A percentile compares a stretch with the other conserved stretches of the same genome.
Conservation (phyloP, 1,140 invertebrate species). For the Parapsyche elsis region DNA sequence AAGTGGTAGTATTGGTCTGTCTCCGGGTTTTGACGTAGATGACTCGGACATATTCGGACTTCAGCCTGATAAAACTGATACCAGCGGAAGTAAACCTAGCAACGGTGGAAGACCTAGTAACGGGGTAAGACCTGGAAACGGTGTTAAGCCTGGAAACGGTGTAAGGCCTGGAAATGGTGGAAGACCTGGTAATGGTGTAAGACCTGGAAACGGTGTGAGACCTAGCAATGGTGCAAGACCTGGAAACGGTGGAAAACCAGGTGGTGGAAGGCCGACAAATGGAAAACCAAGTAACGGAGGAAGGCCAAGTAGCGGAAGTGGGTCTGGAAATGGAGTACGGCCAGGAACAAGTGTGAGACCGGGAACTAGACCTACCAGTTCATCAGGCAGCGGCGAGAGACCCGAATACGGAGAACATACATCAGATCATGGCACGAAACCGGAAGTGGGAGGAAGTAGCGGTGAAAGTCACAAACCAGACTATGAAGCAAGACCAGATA, state of each 20-base stretch:
- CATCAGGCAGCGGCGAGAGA: slow-evolving; percentile 41
- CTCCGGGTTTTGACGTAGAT: slow-evolving; percentile 25
- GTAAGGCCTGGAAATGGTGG: slow-evolving; percentile 19
- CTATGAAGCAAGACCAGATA: background rate
- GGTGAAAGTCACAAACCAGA: slow-evolving; percentile 27
- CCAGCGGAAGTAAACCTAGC: background rate
- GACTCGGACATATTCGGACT: slow-evolving; percentile 46
- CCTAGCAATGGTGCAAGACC: slow-evolving; percentile 26
- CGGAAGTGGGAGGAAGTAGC: slow-evolving; percentile 1
- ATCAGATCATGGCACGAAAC: slow-evolving; percentile 31
- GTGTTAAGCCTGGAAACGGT: background rate
- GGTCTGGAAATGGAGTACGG: slow-evolving; percentile 37
- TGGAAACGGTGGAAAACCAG: slow-evolving; percentile 4
- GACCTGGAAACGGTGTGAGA: slow-evolving; percentile 3
- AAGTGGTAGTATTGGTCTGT: slow-evolving; percentile 16
- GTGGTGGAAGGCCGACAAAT: slow-evolving; percentile 5
- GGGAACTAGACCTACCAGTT: slow-evolving; percentile 34
- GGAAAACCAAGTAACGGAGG: slow-evolving; percentile 40
- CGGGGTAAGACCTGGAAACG: slow-evolving; percentile 5
- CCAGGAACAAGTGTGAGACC: slow-evolving; percentile 6
- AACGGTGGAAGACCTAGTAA: background rate
- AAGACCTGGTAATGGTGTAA: slow-evolving; percentile 14
- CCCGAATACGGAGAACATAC: slow-evolving; percentile 35
- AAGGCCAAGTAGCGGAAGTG: slow-evolving; percentile 36
- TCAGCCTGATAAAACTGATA: background rate